phyloP scores from a whole-genome alignment of 1,140 invertebrate species.

The Nasonia vitripennis region DNA sequence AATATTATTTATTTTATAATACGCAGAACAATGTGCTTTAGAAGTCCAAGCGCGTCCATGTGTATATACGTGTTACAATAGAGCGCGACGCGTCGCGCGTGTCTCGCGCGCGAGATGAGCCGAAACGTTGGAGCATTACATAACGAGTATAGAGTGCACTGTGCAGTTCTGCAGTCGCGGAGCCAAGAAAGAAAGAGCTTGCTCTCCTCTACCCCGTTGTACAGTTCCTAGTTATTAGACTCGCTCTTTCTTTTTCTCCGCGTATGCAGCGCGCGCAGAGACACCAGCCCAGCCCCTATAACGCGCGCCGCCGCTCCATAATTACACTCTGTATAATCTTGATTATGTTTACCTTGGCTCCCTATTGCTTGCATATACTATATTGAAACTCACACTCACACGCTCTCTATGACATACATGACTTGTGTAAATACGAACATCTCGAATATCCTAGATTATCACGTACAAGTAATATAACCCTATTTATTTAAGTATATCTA shows the following conservation, averaged over 20 bases:
- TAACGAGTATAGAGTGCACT: background rate
- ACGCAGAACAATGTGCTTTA: background rate
- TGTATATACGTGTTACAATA: background rate
- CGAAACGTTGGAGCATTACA: background rate
- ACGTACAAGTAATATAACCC: conserved; percentile 6
- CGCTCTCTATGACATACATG: conserved; percentile 24
- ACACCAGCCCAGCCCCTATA: background rate
- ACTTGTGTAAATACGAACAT: conserved; percentile 49
- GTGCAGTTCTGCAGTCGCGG: background rate
- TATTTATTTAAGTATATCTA: conserved; percentile 23
- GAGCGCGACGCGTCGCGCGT: background rate
- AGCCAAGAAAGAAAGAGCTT: background rate
- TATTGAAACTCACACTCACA: conserved; percentile 17
- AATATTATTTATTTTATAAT: background rate
- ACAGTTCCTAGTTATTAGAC: conserved; percentile 3
- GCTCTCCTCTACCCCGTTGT: background rate
- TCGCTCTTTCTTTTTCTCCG: background rate
- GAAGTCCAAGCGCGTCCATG: background rate
- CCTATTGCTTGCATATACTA: background rate
- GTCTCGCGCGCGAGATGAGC: background rate
- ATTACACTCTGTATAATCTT: background rate
- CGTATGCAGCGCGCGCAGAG: background rate
- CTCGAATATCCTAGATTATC: conserved; percentile 24
- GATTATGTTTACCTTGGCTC: background rate
- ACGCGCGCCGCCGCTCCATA: background rate